Conservation (phyloP, 2,113 vertebrate genomes). For the Chaetodon trifascialis region DNA sequence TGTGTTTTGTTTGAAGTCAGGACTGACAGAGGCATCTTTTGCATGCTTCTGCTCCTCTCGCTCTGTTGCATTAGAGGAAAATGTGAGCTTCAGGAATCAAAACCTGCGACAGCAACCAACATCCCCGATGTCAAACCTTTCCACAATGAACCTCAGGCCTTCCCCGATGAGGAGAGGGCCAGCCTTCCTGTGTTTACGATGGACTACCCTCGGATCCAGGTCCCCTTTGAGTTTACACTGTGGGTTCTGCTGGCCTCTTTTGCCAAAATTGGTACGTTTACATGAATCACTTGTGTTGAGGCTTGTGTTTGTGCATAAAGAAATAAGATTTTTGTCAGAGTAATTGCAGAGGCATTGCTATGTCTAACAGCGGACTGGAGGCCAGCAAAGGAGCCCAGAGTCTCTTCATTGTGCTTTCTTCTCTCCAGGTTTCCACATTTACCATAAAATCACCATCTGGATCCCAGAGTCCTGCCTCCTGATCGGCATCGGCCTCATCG, state of each 20-base stretch:
- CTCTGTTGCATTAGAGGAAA: constrained; percentile 38
- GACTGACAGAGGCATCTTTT: not conserved
- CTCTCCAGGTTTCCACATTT: constrained; percentile 91
- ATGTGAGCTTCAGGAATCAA: constrained; percentile 38
- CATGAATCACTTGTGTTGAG: not conserved
- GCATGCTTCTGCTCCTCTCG: constrained; percentile 29
- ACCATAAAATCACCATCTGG: constrained; percentile 92
- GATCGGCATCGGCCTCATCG: constrained; percentile 92
- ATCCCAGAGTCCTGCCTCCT: constrained; percentile 96
- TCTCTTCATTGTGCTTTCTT: not conserved
- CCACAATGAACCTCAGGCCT: constrained; percentile 49
- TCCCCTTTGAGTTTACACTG: constrained; percentile 96
- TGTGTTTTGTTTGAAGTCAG: not conserved
- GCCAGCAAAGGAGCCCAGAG: not conserved
- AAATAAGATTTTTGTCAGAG: not conserved
- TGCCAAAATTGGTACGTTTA: constrained; percentile 92
- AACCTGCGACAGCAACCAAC: not conserved
- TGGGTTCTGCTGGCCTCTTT: constrained; percentile 95
- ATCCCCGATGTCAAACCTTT: constrained; percentile 1
- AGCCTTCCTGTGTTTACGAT: constrained; percentile 89
- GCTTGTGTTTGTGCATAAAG: not conserved
- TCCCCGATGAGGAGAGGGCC: constrained; percentile 68
- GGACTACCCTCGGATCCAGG: constrained; percentile 92
- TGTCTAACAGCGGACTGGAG: not conserved
- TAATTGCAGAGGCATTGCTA: not conserved